These are phyloP conservation scores for Zeuzera pyrina DNA, from an alignment of 2,888 invertebrate genomes.

Conservation along the genomic window DNA sequence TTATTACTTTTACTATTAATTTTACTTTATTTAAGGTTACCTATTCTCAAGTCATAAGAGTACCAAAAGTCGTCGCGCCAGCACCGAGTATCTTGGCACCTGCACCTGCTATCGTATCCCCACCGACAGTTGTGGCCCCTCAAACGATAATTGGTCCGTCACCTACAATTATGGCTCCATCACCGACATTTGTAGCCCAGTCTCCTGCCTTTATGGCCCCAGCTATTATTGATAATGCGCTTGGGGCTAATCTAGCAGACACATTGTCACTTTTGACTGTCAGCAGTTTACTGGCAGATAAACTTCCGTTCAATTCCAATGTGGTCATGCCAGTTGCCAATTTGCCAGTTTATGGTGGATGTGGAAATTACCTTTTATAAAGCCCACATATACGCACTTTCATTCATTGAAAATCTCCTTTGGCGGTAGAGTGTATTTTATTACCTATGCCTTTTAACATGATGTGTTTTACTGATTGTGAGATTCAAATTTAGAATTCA, in stretches of 20 bases:
- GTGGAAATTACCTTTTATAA: neutral
- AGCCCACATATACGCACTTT: no score
- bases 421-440: no score
- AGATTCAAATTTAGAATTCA: no score
- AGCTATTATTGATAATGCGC: slow-evolving; percentile 19
- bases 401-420: no score
- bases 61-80: no score
- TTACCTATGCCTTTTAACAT: no score
- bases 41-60: no score
- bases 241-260: slow-evolving; percentile 45
- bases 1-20: no score
- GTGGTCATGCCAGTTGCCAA: slow-evolving; percentile 17
- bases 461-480: no score
- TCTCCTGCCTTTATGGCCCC: slow-evolving; percentile 12
- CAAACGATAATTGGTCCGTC: neutral
- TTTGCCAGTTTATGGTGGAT: slow-evolving; percentile 5
- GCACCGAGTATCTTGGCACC: slow-evolving; percentile 4
- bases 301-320: slow-evolving; percentile 30
- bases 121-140: no score
- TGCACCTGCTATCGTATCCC: no score
- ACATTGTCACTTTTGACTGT: slow-evolving; percentile 52
- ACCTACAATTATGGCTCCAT: slow-evolving; percentile 6
- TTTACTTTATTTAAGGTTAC: no score
- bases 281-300: slow-evolving; percentile 41
- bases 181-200: slow-evolving; percentile 3